Evolutionary conservation across 1,140 invertebrate species (phyloP).

Genomic region (Melanaphis sacchari): DNA sequence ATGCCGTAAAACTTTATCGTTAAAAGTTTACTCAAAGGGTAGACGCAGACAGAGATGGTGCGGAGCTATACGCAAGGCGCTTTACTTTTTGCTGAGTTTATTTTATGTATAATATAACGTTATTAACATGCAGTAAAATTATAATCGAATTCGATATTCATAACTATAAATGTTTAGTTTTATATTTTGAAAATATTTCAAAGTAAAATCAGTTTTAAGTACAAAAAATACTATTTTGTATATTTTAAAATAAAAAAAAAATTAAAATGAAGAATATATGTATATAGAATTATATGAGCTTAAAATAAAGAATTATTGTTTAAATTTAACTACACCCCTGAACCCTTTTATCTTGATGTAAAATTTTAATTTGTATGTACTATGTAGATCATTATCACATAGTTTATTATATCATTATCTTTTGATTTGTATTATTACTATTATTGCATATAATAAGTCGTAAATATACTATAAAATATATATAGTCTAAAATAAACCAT

Average conservation of each 20-base stretch:
- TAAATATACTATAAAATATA: not conserved
- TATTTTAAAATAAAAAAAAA: not conserved
- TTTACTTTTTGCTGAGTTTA: not conserved
- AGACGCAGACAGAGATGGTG: not conserved
- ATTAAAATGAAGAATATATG: not conserved
- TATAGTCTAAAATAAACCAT: not conserved
- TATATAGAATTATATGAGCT: not conserved
- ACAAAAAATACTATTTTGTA: not conserved
- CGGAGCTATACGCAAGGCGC: not conserved
- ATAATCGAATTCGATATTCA: not conserved
- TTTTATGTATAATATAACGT: not conserved
- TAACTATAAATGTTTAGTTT: not conserved
- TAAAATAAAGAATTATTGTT: not conserved
- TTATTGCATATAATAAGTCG: not conserved
- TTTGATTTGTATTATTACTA: not conserved
- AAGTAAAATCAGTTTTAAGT: not conserved
- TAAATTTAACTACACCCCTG: not conserved
- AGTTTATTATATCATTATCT: not conserved
- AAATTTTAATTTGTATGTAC: too few species aligned
- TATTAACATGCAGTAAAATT: not conserved
- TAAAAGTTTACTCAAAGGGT: not conserved
- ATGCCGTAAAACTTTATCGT: not conserved
- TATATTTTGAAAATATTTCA: not conserved
- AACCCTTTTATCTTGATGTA: too few species aligned
- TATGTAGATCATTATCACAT: too few species aligned